Percentiles rank a stretch among this genome's conserved stretches.
phyloP scores from a whole-genome alignment of 2,797 vertebrate genomes.

The Anguilla megastoma region DNA sequence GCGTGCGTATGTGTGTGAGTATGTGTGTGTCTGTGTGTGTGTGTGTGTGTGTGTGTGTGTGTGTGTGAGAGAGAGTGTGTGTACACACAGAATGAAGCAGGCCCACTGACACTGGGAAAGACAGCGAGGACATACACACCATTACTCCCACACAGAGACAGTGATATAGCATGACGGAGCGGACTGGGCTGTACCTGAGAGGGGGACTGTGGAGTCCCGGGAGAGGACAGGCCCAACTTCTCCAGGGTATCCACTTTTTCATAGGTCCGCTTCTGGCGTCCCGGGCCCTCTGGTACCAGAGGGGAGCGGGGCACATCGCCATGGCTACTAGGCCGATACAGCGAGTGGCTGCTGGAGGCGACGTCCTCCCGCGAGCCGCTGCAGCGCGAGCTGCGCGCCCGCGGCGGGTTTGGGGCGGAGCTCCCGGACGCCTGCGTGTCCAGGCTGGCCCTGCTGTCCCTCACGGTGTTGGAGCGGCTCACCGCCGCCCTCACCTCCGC shows the following conservation, averaged over 20 bases:
- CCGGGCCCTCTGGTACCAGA: slow-evolving; percentile 68
- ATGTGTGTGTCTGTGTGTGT: neutral
- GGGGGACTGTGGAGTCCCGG: slow-evolving; percentile 65
- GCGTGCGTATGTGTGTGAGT: neutral
- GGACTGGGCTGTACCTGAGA: slow-evolving; percentile 75
- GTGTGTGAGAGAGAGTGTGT: neutral
- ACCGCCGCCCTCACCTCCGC: slow-evolving; percentile 89
- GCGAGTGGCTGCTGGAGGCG: slow-evolving; percentile 65
- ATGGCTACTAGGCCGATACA: slow-evolving; percentile 66
- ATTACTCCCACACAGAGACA: neutral
- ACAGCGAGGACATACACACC: slow-evolving; percentile 2
- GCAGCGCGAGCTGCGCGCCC: slow-evolving; percentile 67
- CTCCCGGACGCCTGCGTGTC: slow-evolving; percentile 74
- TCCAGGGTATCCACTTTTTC: slow-evolving; percentile 90
- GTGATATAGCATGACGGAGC: neutral
- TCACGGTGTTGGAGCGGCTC: slow-evolving; percentile 80
- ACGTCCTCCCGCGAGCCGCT: slow-evolving; percentile 77
- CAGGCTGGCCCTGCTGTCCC: slow-evolving; percentile 72
- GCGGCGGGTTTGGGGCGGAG: slow-evolving; percentile 58
- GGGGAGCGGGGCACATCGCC: slow-evolving; percentile 55
- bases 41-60: neutral
- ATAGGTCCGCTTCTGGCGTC: slow-evolving; percentile 86
- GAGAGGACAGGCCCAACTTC: slow-evolving; percentile 77
- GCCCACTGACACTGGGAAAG: neutral
- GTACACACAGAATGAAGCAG: neutral